Conservation (phyloP, 2,888 invertebrate genomes). For the Drosophila basisetae region DNA sequence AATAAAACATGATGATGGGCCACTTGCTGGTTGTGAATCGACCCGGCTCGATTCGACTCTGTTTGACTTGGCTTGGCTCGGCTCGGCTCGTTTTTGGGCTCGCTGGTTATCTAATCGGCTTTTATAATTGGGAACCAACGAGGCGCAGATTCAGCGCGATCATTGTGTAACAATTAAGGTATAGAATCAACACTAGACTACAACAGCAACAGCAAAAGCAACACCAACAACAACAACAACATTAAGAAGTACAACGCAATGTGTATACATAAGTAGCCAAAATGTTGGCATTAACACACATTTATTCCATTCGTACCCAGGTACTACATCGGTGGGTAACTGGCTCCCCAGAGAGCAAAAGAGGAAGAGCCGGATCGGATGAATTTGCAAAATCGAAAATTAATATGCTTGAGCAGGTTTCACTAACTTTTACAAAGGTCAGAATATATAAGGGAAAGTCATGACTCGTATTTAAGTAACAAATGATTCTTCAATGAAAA, state of each 20-base stretch:
- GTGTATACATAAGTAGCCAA: slow-evolving; percentile 23
- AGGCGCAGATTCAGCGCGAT: slow-evolving; percentile 75
- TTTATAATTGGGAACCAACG: slow-evolving; percentile 78
- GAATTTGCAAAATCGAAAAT: slow-evolving; percentile 51
- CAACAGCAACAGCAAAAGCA: slow-evolving; percentile 32
- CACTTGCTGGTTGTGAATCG: slow-evolving; percentile 49
- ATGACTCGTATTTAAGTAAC: background rate
- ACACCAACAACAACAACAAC: slow-evolving; percentile 19
- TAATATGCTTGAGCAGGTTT: slow-evolving; percentile 45
- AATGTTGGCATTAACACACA: slow-evolving; percentile 9
- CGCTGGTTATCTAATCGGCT: slow-evolving; percentile 79
- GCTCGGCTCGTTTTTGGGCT: slow-evolving; percentile 41
- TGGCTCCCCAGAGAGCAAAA: slow-evolving; percentile 36
- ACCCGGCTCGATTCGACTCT: slow-evolving; percentile 11
- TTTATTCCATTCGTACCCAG: background rate
- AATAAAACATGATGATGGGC: slow-evolving; percentile 79
- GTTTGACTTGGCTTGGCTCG: slow-evolving; percentile 13
- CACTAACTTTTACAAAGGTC: background rate
- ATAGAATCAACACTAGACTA: slow-evolving; percentile 66
- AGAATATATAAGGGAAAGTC: background rate
- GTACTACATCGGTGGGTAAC: background rate
- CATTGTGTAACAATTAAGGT: slow-evolving; percentile 79
- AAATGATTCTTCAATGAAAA: background rate
- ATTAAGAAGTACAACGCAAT: background rate
- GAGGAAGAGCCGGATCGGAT: slow-evolving; percentile 25